Percentiles rank a stretch among this genome's conserved stretches.
These are phyloP conservation scores for Bombus superbus DNA, from an alignment of 1,140 invertebrate species.

Conservation along the genomic window DNA sequence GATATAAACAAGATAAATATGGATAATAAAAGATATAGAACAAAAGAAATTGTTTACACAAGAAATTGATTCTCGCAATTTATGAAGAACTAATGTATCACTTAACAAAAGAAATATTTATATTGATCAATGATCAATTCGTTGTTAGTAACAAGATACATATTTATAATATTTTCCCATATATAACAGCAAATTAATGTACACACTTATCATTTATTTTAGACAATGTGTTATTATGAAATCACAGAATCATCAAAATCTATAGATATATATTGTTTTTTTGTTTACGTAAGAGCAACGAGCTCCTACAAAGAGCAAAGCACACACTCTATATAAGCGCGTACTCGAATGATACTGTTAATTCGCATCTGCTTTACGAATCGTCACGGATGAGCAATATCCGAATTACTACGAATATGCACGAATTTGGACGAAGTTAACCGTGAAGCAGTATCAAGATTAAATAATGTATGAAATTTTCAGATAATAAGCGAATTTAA, in stretches of 20 bases:
- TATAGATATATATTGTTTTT: neutral
- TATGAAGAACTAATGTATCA: too few relatives aligned
- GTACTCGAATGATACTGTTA: neutral
- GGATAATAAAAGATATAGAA: neutral
- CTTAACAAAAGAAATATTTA: neutral
- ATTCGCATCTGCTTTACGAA: constrained; percentile 22
- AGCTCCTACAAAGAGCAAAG: constrained; percentile 1
- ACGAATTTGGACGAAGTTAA: constrained; percentile 23
- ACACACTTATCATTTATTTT: neutral
- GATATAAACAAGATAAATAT: too few relatives aligned
- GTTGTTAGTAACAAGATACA: neutral
- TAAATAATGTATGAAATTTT: neutral
- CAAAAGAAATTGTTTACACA: neutral
- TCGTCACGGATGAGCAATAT: constrained; percentile 16
- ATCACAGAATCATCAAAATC: constrained; percentile 6
- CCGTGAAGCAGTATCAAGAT: neutral
- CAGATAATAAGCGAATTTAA: neutral
- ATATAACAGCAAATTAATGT: neutral
- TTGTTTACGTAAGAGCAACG: constrained; percentile 37
- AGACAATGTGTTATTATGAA: neutral
- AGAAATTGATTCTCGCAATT: too few relatives aligned
- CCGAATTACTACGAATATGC: constrained; percentile 12
- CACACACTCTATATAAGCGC: neutral
- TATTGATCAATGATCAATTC: neutral
- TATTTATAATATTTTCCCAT: neutral